Percentiles rank a stretch among this genome's conserved stretches.
phyloP scores from a whole-genome alignment of 2,113 vertebrate species.

The Pyrgilauda ruficollis region DNA sequence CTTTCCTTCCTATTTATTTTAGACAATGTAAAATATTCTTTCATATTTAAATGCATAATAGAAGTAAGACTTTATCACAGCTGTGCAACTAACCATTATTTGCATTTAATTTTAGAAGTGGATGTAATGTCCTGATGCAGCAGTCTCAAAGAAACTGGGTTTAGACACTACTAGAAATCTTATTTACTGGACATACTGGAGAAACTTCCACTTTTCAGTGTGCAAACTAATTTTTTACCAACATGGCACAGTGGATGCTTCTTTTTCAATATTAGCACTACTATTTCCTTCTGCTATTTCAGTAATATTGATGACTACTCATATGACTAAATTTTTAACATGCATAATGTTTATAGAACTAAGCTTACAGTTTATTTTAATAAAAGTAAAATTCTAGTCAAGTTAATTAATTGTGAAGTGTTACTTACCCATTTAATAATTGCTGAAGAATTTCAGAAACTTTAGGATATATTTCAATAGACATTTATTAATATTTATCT shows the following conservation, averaged over 20 bases:
- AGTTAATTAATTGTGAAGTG: background rate
- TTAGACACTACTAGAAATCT: background rate
- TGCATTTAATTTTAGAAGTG: background rate
- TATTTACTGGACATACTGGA: background rate
- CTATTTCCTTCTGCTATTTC: background rate
- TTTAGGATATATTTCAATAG: background rate
- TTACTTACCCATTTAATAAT: background rate
- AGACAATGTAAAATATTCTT: conserved; percentile 14
- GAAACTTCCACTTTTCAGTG: background rate
- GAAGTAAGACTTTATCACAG: background rate
- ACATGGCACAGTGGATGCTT: background rate
- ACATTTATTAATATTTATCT: background rate
- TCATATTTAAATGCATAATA: background rate
- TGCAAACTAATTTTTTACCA: background rate
- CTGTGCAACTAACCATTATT: background rate
- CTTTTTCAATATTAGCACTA: background rate
- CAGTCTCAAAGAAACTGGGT: background rate
- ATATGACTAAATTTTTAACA: background rate
- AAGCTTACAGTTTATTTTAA: background rate
- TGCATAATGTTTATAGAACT: background rate
- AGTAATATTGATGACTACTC: background rate
- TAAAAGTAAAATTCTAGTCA: background rate
- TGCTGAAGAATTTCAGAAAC: background rate
- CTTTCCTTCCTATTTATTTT: conserved; percentile 29
- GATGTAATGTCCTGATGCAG: background rate